A percentile compares a stretch with the other conserved stretches of the same genome.
phyloP scores from a whole-genome alignment of 2,888 invertebrate species.

The Hetaerina titia region DNA sequence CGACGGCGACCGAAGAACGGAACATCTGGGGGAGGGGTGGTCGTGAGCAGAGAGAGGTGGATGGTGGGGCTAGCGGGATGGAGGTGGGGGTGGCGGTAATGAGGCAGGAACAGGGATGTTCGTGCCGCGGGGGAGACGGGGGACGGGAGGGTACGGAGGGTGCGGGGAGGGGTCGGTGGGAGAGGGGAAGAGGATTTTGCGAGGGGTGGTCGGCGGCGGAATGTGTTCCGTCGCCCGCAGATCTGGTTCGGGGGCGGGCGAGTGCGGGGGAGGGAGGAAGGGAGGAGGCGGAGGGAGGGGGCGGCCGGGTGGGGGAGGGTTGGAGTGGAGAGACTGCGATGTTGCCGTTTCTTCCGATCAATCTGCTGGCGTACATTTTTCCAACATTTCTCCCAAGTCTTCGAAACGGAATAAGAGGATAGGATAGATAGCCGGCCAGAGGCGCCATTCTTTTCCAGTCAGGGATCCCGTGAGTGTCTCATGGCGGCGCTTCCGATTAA shows the following conservation, averaged over 20 bases:
- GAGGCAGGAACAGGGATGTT: not conserved
- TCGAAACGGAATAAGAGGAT: not conserved
- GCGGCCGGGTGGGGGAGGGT: not conserved
- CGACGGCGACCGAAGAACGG: not conserved
- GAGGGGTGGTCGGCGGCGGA: not conserved
- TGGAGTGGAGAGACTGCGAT: not conserved
- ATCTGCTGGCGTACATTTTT: not conserved
- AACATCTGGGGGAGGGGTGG: too few species aligned
- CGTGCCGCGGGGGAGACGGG: not conserved
- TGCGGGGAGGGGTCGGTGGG: too few species aligned
- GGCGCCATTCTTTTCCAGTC: too few species aligned
- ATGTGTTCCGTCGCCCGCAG: not conserved
- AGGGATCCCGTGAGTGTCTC: too few species aligned
- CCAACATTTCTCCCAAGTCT: not conserved
- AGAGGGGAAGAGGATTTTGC: not conserved
- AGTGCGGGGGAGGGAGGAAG: not conserved
- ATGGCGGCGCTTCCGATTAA: too few species aligned
- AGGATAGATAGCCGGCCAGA: too few species aligned
- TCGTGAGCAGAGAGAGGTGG: too few species aligned
- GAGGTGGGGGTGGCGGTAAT: not conserved
- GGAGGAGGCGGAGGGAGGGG: not conserved
- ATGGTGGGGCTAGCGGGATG: not conserved
- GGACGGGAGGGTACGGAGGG: not conserved
- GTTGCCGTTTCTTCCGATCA: constrained; percentile 4
- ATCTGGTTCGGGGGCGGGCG: not conserved